Evolutionary conservation across 2,797 vertebrate species (phyloP).

Genomic region (Notamacropus eugenii): DNA sequence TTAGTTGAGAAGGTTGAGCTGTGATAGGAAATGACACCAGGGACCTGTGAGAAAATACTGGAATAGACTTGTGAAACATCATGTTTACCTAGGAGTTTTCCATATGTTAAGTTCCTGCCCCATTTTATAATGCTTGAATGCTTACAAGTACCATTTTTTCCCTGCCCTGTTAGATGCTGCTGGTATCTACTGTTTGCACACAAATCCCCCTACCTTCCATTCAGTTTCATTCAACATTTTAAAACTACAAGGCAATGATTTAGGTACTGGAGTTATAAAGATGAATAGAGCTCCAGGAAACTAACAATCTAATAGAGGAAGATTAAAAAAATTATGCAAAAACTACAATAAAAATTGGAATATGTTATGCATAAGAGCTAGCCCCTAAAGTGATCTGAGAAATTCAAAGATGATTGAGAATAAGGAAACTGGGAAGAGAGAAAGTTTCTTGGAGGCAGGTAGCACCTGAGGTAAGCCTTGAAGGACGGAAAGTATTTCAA

Average conservation of each 20-base stretch:
- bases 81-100: slow-evolving; percentile 16
- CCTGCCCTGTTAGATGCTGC: slow-evolving; percentile 9
- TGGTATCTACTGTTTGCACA: background rate
- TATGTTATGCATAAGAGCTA: background rate
- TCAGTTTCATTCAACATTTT: background rate
- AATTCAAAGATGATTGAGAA: background rate
- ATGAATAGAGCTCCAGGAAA: background rate
- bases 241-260: background rate
- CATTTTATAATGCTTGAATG: slow-evolving; percentile 32
- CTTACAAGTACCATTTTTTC: slow-evolving; percentile 14
- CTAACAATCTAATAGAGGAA: background rate
- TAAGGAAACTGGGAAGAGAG: background rate
- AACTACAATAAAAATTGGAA: background rate
- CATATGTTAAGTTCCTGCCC: background rate
- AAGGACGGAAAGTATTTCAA: background rate
- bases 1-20: slow-evolving; percentile 54
- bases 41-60: slow-evolving; percentile 51
- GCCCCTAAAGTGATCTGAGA: background rate
- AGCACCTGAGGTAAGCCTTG: background rate
- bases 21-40: slow-evolving; percentile 48
- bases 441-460: background rate
- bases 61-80: slow-evolving; percentile 37
- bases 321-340: background rate
- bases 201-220: background rate
- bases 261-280: background rate